Evolutionary conservation across 1,140 invertebrate species (phyloP).

Genomic region (Lamellibrachia luymesi): DNA sequence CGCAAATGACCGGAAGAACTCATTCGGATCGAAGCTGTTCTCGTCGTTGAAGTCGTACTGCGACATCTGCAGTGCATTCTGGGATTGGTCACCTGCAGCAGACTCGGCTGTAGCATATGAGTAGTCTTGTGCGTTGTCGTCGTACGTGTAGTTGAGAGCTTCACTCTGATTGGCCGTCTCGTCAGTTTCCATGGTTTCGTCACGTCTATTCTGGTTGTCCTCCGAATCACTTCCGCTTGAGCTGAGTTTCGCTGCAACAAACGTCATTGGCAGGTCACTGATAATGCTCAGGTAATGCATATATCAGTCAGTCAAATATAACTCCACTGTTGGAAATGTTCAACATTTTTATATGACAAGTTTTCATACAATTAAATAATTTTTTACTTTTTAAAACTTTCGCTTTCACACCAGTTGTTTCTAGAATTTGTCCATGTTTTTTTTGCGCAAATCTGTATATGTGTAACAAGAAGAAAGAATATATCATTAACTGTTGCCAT

Average conservation of each 20-base stretch:
- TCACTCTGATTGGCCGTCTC: conserved; percentile 50
- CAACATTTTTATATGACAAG: too few species aligned
- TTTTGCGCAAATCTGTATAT: too few species aligned
- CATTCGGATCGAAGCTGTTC: conserved; percentile 52
- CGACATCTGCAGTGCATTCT: conserved; percentile 14
- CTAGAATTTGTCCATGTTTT: too few species aligned
- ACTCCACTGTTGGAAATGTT: too few species aligned
- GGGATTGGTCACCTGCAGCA: conserved; percentile 3
- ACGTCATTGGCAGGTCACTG: conserved; percentile 25
- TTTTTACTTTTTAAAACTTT: too few species aligned
- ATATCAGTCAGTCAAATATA: background rate
- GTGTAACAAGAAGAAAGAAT: too few species aligned
- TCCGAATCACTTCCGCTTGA: conserved; percentile 31
- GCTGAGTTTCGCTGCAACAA: conserved; percentile 54
- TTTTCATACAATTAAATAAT: too few species aligned
- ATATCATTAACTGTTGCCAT: too few species aligned
- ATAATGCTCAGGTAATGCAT: conserved; percentile 15
- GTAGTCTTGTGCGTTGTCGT: conserved; percentile 25
- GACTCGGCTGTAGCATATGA: background rate
- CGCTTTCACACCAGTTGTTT: too few species aligned
- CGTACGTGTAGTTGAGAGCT: conserved; percentile 15
- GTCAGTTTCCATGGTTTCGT: conserved; percentile 36
- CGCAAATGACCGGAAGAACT: conserved; percentile 44
- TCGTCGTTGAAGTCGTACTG: conserved; percentile 37
- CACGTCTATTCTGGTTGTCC: conserved; percentile 18